phyloP scores from a whole-genome alignment of 2,113 vertebrate species.

The Xyrauchen texanus region DNA sequence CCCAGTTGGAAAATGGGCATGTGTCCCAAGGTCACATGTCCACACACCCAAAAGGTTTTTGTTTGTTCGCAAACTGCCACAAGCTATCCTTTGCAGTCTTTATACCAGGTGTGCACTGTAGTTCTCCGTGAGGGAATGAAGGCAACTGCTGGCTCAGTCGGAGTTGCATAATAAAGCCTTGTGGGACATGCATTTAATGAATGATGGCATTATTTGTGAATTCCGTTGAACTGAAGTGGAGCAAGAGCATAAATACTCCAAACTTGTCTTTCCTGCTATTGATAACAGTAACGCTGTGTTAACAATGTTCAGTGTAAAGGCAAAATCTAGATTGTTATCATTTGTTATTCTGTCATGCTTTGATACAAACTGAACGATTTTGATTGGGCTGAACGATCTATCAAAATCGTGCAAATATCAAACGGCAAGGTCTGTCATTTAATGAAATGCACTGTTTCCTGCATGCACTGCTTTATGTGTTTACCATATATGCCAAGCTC shows the following conservation, averaged over 20 bases:
- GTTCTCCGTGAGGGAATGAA: constrained; percentile 33
- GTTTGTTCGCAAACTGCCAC: constrained; percentile 65
- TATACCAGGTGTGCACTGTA: constrained; percentile 55
- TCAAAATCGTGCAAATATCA: no score
- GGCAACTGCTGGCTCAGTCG: constrained; percentile 29
- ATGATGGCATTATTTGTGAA: constrained; percentile 27
- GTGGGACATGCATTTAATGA: constrained; percentile 29
- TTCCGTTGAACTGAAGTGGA: constrained; percentile 18
- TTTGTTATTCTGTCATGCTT: background rate
- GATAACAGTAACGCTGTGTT: background rate
- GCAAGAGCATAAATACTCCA: background rate
- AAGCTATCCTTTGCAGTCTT: constrained; percentile 56
- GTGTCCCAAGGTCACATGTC: constrained; percentile 70
- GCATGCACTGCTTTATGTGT: no score
- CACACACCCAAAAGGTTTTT: constrained; percentile 60
- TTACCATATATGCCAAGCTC: no score
- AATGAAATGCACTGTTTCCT: no score
- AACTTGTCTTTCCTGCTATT: background rate
- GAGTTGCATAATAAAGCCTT: constrained; percentile 45
- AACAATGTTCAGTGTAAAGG: background rate
- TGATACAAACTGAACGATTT: background rate
- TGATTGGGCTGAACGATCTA: no score
- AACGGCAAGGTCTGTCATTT: no score
- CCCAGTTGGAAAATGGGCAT: constrained; percentile 68
- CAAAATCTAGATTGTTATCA: no score